Base-by-base conservation (phyloP, 2,113 vertebrate species). In the Thalassoma bifasciatum region DNA sequence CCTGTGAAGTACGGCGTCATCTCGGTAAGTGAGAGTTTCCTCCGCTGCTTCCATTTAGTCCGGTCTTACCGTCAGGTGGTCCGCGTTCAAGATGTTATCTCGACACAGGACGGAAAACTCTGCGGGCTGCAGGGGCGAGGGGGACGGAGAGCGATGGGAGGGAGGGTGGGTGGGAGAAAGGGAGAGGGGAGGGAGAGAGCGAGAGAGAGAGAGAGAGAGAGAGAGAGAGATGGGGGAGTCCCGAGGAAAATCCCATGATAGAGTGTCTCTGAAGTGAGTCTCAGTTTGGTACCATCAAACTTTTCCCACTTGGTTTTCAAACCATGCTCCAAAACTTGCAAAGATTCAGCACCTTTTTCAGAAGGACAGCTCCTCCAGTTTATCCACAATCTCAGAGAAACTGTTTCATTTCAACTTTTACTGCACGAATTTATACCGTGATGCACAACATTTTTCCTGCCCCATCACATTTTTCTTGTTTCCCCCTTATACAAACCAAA, bases 1-100 rank as follows among this genome's bases (percentile, higher is more conserved):
- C 87, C 76, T 84, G 63, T 91, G 72, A 87, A 89, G 91, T 86
- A 72, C 88, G 59, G 89, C 85, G 87, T 92, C 87, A 88, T 78
- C 81, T 76, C 76, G 89, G 85, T 92, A 90, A 74, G 71, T 88
- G 85, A 82, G 90, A 90, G 92, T 90, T 62, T 93, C 86, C 82
- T 91, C 75, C 46, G 92, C 82, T 78, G 90, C 92, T 89, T 96
- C 95, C 96, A 96, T 95, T 79, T 83, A 85, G 87, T 72, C 79
- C 83, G 75, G 72, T 89, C 77, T 79, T 72, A 84, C 86, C 72
- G 88, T 83, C 82, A 81, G 88, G 81, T 84, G 87, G 87, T 87
- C 89, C 88, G 85, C 83, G 81, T 87, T 86, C 81, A 68, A 73
- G 92, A 88, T 91, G 89, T 91, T 92, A 83, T 83, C 87, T 75